A percentile compares a stretch with the other conserved stretches of the same genome.
Conservation (phyloP, 1,140 invertebrate genomes). For the Matsumurasca onukii region DNA sequence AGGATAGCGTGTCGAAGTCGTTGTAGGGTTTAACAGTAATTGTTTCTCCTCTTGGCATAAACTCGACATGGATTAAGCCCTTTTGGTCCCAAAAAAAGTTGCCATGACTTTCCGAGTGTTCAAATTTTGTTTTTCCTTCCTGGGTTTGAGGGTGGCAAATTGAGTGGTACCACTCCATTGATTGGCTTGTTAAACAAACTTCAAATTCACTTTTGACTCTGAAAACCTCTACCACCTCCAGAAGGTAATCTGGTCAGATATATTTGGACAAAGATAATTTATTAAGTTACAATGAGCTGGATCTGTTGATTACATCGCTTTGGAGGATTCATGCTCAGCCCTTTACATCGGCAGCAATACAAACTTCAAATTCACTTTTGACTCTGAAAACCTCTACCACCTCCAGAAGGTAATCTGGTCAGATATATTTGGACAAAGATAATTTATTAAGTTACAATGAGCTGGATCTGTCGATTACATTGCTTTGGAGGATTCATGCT, state of each 20-base stretch:
- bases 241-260: no score
- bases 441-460: slow-evolving; percentile 57
- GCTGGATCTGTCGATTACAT: slow-evolving; percentile 64
- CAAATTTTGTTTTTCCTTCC: no score
- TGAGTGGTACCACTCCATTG: slow-evolving; percentile 64
- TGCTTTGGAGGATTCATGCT: slow-evolving; percentile 61
- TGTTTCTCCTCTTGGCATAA: no score
- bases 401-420: not conserved
- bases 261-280: no score
- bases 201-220: slow-evolving; percentile 60
- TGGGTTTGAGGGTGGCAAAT: no score
- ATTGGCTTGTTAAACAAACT: slow-evolving; percentile 58
- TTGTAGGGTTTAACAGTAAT: no score
- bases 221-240: slow-evolving; percentile 49
- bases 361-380: slow-evolving; percentile 57
- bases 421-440: no score
- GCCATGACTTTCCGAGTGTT: no score
- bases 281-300: slow-evolving; percentile 59
- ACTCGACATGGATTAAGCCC: no score
- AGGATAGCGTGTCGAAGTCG: no score
- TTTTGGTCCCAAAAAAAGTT: no score
- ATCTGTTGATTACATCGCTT: slow-evolving; percentile 61
- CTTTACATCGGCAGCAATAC: slow-evolving; percentile 64
- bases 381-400: slow-evolving; percentile 55
- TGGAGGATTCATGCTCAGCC: slow-evolving; percentile 61